Evolutionary conservation across 2,888 invertebrate genomes (phyloP).

Genomic region (Zaprionus bogoriensis): DNA sequence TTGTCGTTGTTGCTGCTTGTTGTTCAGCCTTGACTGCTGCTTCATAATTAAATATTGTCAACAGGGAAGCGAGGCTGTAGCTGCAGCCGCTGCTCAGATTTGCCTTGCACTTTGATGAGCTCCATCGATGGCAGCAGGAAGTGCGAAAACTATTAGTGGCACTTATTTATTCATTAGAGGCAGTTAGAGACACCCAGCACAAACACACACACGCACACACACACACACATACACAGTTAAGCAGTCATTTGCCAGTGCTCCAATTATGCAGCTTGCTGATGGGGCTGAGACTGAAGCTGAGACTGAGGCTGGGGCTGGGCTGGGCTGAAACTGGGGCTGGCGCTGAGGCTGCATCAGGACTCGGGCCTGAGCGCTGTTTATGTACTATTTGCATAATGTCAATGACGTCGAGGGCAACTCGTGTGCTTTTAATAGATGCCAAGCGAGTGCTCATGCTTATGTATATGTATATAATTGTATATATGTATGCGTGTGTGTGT

Average conservation of each 20-base stretch:
- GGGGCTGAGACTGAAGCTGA: slow-evolving; percentile 36
- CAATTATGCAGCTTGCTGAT: slow-evolving; percentile 57
- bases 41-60: slow-evolving; percentile 77
- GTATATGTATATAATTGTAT: not conserved
- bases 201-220: not conserved
- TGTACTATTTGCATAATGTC: slow-evolving; percentile 69
- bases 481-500: not conserved
- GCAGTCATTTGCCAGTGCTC: slow-evolving; percentile 34
- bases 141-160: slow-evolving; percentile 81
- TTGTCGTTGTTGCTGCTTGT: slow-evolving; percentile 22
- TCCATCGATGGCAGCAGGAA: slow-evolving; percentile 64
- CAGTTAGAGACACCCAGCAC: slow-evolving; percentile 70
- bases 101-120: slow-evolving; percentile 62
- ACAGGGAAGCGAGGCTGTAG: slow-evolving; percentile 34
- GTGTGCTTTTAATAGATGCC: slow-evolving; percentile 27
- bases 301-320: slow-evolving; percentile 23
- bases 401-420: slow-evolving; percentile 36
- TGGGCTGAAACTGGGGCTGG: slow-evolving; percentile 42
- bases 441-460: slow-evolving; percentile 11
- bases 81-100: slow-evolving; percentile 25
- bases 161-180: slow-evolving; percentile 81
- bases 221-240: slow-evolving; percentile 27
- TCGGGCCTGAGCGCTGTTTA: not conserved
- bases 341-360: not conserved
- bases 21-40: slow-evolving; percentile 30